Percentiles rank a stretch among this genome's conserved stretches.
Conservation (phyloP, 1,140 invertebrate genomes). For the Scaptodrosophila lebanonensis region DNA sequence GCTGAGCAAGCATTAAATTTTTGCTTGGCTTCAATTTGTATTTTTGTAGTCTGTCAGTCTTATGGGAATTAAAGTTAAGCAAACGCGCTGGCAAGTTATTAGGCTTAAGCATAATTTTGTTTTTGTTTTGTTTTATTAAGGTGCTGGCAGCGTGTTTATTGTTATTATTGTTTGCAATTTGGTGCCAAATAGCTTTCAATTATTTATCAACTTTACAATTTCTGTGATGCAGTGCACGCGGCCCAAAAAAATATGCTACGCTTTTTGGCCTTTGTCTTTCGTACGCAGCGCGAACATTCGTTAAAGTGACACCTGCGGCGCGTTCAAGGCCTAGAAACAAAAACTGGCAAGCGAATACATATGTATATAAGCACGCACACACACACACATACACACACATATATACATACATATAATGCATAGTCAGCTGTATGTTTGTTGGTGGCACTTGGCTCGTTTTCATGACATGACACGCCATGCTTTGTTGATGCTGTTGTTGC, state of each 20-base stretch:
- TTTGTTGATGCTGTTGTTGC: conserved; percentile 30
- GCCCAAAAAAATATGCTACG: conserved; percentile 24
- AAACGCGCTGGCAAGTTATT: too few species aligned
- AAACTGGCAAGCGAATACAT: conserved; percentile 31
- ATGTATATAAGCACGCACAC: conserved; percentile 5
- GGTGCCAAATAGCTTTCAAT: too few species aligned
- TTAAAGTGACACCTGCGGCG: conserved; percentile 58
- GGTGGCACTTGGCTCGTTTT: conserved; percentile 40
- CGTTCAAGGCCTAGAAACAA: conserved; percentile 41
- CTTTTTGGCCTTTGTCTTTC: conserved; percentile 17
- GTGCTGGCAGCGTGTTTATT: too few species aligned
- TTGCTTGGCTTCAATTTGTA: too few species aligned
- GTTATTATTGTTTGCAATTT: too few species aligned
- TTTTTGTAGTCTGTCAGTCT: too few species aligned
- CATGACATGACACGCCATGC: not conserved
- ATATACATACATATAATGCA: conserved; percentile 19
- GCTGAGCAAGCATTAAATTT: too few species aligned
- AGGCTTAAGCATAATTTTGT: too few species aligned
- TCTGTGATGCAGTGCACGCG: not conserved
- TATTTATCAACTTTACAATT: not conserved
- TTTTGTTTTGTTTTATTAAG: too few species aligned
- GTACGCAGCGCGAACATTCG: conserved; percentile 35
- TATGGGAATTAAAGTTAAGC: too few species aligned
- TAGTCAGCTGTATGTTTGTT: conserved; percentile 38
- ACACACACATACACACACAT: conserved; percentile 5